Evolutionary conservation across 2,797 vertebrate genomes (phyloP).

Genomic region (Neoniphon sammara): DNA sequence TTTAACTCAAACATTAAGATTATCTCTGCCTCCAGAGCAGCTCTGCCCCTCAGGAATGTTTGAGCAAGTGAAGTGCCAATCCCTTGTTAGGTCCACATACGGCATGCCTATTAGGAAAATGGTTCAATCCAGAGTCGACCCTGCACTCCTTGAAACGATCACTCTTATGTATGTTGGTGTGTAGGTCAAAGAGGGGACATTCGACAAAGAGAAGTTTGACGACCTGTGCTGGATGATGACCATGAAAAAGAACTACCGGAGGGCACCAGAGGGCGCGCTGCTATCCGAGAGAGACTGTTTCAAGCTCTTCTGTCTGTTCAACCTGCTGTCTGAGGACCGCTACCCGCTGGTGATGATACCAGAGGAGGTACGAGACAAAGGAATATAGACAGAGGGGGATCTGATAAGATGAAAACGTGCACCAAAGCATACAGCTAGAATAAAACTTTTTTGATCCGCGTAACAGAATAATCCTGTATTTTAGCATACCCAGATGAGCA

Average conservation of each 20-base stretch:
- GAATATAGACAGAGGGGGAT: neutral
- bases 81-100: neutral
- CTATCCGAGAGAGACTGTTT: constrained; percentile 81
- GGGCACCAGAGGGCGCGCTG: constrained; percentile 48
- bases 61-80: too few species aligned
- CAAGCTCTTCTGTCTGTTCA: constrained; percentile 88
- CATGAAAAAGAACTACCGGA: constrained; percentile 83
- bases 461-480: too few species aligned
- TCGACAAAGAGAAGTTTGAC: constrained; percentile 85
- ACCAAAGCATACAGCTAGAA: too few species aligned
- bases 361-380: constrained; percentile 79
- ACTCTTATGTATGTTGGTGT: too few species aligned
- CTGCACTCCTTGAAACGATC: too few species aligned
- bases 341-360: constrained; percentile 86
- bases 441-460: too few species aligned
- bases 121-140: too few species aligned
- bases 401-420: too few species aligned
- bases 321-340: constrained; percentile 85
- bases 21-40: too few species aligned
- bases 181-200: constrained; percentile 84
- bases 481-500: too few species aligned
- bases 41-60: too few species aligned
- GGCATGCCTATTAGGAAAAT: neutral
- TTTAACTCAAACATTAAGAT: too few species aligned
- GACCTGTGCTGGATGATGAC: constrained; percentile 88